These are phyloP conservation scores for Epinephelus coioides DNA, from an alignment of 2,797 vertebrate genomes.

Conservation along the genomic window DNA sequence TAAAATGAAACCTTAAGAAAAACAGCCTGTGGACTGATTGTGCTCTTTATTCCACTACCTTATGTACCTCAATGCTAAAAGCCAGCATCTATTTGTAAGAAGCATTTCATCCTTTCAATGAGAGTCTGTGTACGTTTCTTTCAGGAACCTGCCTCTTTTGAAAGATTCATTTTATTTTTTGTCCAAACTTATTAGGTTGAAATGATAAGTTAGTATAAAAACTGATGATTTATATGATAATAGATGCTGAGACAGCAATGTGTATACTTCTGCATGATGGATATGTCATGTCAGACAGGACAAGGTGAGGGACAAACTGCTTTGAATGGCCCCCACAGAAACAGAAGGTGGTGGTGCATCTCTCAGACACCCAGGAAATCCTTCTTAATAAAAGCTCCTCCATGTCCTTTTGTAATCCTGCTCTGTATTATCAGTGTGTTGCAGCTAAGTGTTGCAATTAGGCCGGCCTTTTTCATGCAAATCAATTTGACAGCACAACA, in stretches of 20 bases:
- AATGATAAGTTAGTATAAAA: constrained; percentile 19
- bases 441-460: constrained; percentile 90
- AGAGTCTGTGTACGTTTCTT: constrained; percentile 2
- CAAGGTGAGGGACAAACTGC: constrained; percentile 39
- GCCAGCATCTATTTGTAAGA: not conserved
- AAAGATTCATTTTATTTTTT: constrained; percentile 8
- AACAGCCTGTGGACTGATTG: not conserved
- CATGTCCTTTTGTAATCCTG: constrained; percentile 81
- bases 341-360: constrained; percentile 62
- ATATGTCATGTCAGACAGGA: constrained; percentile 62
- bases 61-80: not conserved
- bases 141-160: not conserved
- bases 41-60: constrained; percentile 5
- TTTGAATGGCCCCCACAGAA: constrained; percentile 57
- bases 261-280: constrained; percentile 54
- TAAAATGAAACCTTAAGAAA: constrained; percentile 9
- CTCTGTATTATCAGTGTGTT: constrained; percentile 84
- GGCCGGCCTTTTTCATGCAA: constrained; percentile 87
- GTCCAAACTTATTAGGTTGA: constrained; percentile 23
- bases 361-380: constrained; percentile 76
- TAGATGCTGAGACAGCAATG: constrained; percentile 47
- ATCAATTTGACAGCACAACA: constrained; percentile 89
- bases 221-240: constrained; percentile 48
- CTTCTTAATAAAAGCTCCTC: constrained; percentile 79
- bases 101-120: not conserved